Evolutionary conservation across 1,140 invertebrate species (phyloP), one percentile per base, ranked within the genome.

Genomic region (Zaprionus tsacasi): DNA sequence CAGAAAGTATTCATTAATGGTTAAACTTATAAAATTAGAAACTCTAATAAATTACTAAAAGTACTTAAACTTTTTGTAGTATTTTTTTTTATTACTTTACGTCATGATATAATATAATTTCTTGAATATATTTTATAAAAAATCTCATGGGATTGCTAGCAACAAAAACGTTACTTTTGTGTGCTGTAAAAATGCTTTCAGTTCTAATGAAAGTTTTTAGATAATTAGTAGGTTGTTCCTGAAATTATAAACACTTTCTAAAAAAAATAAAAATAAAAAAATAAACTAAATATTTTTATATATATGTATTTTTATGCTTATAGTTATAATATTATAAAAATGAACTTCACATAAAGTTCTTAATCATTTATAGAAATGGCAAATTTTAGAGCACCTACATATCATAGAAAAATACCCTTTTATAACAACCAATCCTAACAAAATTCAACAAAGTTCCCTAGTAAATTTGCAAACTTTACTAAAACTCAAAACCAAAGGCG

Each of bases 181-280:
- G 7, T 15, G 40, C 40, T 8, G 40, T 45, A 45, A 45, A 43
- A 45, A 45, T 45, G 40, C 40, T 45, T 45, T 45, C 40, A 45
- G 33, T 10, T 35, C 10, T 35, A 35, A 35, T 35, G 7, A 35
- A 35, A 35, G 33, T 7, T 35, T 7, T 7, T 2, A 45, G n/a
- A n/a, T 45, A 45, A 45, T 45, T 15, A 45, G 15, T 8, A 45
- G n/a, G n/a, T 15, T 45, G n/a, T 15, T 10, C 40, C n/a, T 6
- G 2, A 3, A 8, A 15, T 1, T 8, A 15, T 1, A 45, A 7
- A 17, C n/a, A 15, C 40, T 45, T 35, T 8, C 10, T 30, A 30
- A 30, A 30, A 2, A 4, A 30, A 30, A 30, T 6, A 30, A 30
- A 30, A 30, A n/a, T n/a, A 30, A 30, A 30, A 30, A 5, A 30